phyloP scores from a whole-genome alignment of 1,140 invertebrate species.

The Papilio helenus region DNA sequence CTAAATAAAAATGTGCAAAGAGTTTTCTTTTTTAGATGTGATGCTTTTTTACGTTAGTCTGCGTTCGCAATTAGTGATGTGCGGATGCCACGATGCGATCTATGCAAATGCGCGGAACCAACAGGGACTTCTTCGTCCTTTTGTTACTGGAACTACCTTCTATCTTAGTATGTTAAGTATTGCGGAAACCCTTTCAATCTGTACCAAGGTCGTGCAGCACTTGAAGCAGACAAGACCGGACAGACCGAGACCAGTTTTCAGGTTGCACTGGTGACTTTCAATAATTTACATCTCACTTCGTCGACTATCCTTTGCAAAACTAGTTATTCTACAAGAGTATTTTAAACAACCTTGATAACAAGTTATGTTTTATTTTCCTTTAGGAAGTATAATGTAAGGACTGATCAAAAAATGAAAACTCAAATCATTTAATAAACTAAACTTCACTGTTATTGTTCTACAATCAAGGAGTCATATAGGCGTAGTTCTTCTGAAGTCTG shows the following conservation, averaged over 20 bases:
- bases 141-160: constrained; percentile 48
- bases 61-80: constrained; percentile 82
- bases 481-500: neutral
- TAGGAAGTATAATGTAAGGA: neutral
- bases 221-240: constrained; percentile 46
- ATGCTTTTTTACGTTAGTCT: constrained; percentile 82
- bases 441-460: neutral
- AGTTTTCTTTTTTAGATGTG: constrained; percentile 80
- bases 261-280: constrained; percentile 51
- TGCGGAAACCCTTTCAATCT: constrained; percentile 57
- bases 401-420: neutral
- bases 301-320: constrained; percentile 61
- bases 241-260: constrained; percentile 48
- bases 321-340: constrained; percentile 63
- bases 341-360: constrained; percentile 55
- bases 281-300: constrained; percentile 58
- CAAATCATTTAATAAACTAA: neutral
- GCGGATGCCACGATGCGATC: constrained; percentile 73
- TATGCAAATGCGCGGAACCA: constrained; percentile 67
- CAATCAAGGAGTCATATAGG: neutral
- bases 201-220: constrained; percentile 54
- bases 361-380: constrained; percentile 2
- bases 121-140: constrained; percentile 55
- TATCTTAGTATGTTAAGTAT: constrained; percentile 46
- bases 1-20: constrained; percentile 82